phyloP scores from a whole-genome alignment of 2,797 vertebrate genomes.

The Rousettus madagascariensis region DNA sequence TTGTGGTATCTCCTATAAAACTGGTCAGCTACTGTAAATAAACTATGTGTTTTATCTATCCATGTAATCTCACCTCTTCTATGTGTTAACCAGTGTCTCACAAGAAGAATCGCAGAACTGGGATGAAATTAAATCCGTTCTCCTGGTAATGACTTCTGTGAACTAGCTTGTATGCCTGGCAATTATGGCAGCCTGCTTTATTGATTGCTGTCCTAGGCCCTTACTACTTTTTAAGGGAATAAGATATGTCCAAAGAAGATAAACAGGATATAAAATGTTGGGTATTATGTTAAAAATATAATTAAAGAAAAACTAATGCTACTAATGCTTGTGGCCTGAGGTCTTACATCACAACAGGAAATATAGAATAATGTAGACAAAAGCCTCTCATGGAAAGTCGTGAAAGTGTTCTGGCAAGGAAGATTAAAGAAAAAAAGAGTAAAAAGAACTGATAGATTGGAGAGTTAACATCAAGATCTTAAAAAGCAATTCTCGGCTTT shows the following conservation, averaged over 20 bases:
- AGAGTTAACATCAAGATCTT: conserved; percentile 56
- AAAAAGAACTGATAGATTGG: not conserved
- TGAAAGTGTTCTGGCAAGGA: not conserved
- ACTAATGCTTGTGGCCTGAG: not conserved
- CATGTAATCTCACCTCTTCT: not conserved
- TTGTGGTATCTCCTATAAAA: not conserved
- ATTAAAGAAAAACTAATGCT: not conserved
- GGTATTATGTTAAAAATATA: not conserved
- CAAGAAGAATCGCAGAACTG: not conserved
- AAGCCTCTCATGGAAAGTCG: not conserved
- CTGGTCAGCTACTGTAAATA: not conserved
- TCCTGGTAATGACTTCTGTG: not conserved
- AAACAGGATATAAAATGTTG: not conserved
- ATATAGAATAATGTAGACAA: not conserved
- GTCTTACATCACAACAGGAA: not conserved
- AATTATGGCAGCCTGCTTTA: not conserved
- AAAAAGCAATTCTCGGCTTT: conserved; percentile 59
- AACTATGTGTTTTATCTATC: not conserved
- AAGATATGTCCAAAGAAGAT: not conserved
- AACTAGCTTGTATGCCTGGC: not conserved
- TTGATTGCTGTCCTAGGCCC: not conserved
- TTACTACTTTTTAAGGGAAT: not conserved
- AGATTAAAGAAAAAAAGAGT: not conserved
- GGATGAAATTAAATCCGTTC: not conserved
- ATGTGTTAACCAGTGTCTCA: not conserved